phyloP scores from a whole-genome alignment of 23 tunicate genomes.

The Halocynthia roretzi region DNA sequence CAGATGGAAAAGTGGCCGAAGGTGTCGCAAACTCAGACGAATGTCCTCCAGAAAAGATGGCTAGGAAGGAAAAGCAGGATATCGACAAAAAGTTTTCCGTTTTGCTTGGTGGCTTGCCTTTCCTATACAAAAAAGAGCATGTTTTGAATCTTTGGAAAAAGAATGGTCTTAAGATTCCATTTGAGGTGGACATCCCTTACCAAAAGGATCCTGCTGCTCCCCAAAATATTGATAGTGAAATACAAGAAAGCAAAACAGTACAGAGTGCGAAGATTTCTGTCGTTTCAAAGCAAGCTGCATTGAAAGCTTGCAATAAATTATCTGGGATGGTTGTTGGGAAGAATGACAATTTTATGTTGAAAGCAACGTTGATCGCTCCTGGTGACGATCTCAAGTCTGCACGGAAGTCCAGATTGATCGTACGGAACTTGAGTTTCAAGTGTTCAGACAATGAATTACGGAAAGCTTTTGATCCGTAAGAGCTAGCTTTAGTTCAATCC shows the following conservation, averaged over 20 bases:
- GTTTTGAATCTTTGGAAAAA: slow-evolving; percentile 44
- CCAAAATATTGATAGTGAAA: not conserved
- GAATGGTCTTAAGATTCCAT: slow-evolving; percentile 30
- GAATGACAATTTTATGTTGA: slow-evolving; percentile 23
- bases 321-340: slow-evolving; percentile 34
- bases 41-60: not conserved
- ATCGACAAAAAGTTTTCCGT: slow-evolving; percentile 10
- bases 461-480: slow-evolving; percentile 59
- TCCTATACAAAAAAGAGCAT: slow-evolving; percentile 20
- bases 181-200: slow-evolving; percentile 13
- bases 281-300: slow-evolving; percentile 51
- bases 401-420: slow-evolving; percentile 65
- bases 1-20: slow-evolving; percentile 3
- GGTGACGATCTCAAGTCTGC: slow-evolving; percentile 51
- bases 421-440: slow-evolving; percentile 72
- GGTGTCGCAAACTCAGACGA: slow-evolving; percentile 8
- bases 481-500: too few relatives aligned
- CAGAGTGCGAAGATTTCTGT: slow-evolving; percentile 21
- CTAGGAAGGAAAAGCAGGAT: not conserved
- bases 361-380: slow-evolving; percentile 37
- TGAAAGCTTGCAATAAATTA: slow-evolving; percentile 51
- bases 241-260: not conserved
- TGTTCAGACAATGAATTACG: slow-evolving; percentile 66
- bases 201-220: not conserved
- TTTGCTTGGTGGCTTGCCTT: slow-evolving; percentile 17